Percentiles rank a stretch among this genome's conserved stretches.
Conservation (phyloP, 2,888 invertebrate species). For the Amblyjoppa proteus region DNA sequence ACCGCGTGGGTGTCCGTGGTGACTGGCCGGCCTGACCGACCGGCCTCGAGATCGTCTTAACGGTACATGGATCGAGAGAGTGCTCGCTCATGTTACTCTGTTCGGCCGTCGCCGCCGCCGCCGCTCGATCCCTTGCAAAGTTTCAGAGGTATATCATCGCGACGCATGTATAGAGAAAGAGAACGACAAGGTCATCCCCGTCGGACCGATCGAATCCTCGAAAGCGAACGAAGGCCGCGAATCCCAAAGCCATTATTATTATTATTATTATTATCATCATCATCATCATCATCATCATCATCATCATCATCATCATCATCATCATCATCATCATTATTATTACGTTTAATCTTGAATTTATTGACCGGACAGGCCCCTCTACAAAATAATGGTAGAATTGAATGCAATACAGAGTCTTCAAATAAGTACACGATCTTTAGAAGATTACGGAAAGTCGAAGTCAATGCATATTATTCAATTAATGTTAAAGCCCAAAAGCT, state of each 20-base stretch:
- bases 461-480: too few species aligned
- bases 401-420: not conserved
- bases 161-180: constrained; percentile 5
- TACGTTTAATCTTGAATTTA: too few species aligned
- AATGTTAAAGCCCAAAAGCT: too few species aligned
- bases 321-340: too few species aligned
- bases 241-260: not conserved
- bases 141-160: constrained; percentile 37
- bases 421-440: too few species aligned
- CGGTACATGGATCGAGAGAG: constrained; percentile 57
- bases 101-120: constrained; percentile 3
- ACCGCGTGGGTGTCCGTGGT: constrained; percentile 49
- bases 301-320: too few species aligned
- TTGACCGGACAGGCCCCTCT: too few species aligned
- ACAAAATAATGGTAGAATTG: too few species aligned
- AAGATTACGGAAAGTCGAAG: too few species aligned
- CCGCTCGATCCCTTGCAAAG: constrained; percentile 31
- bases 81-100: constrained; percentile 32
- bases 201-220: constrained; percentile 18
- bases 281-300: too few species aligned
- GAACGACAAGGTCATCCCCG: constrained; percentile 35
- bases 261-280: not conserved
- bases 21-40: constrained; percentile 12
- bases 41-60: constrained; percentile 57
- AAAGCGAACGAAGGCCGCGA: not conserved